A percentile compares a stretch with the other conserved stretches of the same genome.
These are phyloP conservation scores for Polypedilum vanderplanki DNA, from an alignment of 1,140 invertebrate species.

Conservation along the genomic window DNA sequence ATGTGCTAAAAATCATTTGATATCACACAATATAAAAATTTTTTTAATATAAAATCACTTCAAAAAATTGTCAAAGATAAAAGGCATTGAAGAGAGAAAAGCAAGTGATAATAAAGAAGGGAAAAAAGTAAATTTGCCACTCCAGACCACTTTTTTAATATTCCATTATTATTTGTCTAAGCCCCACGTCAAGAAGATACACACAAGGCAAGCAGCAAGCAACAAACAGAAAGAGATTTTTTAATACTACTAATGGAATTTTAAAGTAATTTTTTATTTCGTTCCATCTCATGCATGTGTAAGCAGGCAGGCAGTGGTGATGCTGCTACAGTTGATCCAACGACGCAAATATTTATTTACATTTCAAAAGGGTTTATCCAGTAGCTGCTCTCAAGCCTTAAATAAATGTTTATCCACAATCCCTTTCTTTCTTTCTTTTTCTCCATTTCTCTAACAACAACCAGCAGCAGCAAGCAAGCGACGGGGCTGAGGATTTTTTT, in stretches of 20 bases:
- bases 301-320: slow-evolving; percentile 3
- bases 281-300: slow-evolving; percentile 17
- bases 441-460: neutral
- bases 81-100: neutral
- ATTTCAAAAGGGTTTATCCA: slow-evolving; percentile 25
- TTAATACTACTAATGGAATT: slow-evolving; percentile 24
- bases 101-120: neutral
- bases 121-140: slow-evolving; percentile 4
- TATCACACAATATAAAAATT: no score
- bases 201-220: neutral
- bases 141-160: slow-evolving; percentile 3
- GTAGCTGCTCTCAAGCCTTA: neutral
- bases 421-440: neutral
- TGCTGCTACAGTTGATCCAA: slow-evolving; percentile 5
- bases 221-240: neutral
- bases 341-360: slow-evolving; percentile 15
- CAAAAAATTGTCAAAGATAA: neutral
- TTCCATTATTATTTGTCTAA: neutral
- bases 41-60: neutral
- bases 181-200: neutral
- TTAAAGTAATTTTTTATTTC: slow-evolving; percentile 2
- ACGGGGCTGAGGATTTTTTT: neutral
- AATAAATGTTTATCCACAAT: slow-evolving; percentile 21
- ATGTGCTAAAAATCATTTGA: no score
- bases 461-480: no score